Evolutionary conservation across 2,113 vertebrate species (phyloP).

Genomic region (Noturus placidus): DNA sequence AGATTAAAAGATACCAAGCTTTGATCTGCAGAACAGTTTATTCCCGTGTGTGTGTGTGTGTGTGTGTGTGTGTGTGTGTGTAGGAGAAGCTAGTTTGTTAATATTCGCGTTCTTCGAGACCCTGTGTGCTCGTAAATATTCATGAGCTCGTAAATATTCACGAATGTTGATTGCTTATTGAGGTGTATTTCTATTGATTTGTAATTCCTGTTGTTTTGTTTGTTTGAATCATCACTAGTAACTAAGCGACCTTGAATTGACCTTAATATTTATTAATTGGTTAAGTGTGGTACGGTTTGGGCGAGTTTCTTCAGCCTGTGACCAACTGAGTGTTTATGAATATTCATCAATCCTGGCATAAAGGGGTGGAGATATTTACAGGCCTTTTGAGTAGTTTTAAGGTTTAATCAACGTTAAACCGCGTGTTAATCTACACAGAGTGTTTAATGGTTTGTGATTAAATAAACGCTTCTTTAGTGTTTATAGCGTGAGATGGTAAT

Average conservation of each 20-base stretch:
- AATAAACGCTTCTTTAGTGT: background rate
- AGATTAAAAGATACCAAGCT: background rate
- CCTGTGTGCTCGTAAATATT: background rate
- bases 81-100: background rate
- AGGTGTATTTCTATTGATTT: background rate
- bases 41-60: no score
- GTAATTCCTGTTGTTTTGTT: background rate
- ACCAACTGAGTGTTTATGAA: background rate
- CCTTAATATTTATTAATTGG: background rate
- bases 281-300: background rate
- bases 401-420: background rate
- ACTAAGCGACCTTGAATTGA: background rate
- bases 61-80: background rate
- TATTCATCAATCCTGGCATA: background rate
- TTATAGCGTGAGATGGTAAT: no score
- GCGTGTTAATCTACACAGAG: no score
- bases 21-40: background rate
- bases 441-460: background rate
- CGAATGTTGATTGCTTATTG: background rate
- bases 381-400: background rate
- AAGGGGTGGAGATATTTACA: no score
- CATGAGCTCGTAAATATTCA: background rate
- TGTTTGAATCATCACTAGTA: background rate
- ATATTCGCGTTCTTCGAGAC: background rate
- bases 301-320: background rate